These are phyloP conservation scores for Actinemys pallida DNA, from an alignment of 2,113 vertebrate species.

Conservation along the genomic window DNA sequence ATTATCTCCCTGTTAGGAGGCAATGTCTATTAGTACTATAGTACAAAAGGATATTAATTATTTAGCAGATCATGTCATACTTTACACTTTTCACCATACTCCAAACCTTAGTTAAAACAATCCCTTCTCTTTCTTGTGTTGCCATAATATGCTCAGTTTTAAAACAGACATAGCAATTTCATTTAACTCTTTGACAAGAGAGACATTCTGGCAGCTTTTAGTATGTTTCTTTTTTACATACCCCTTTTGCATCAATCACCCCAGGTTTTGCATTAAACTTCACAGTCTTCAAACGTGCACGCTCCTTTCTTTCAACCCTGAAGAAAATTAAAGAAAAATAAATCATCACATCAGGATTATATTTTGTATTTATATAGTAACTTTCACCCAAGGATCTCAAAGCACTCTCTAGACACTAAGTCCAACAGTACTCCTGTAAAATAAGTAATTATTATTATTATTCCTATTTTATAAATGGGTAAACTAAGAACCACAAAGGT, in stretches of 20 bases:
- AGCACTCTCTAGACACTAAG: neutral
- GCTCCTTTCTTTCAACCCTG: constrained; percentile 97
- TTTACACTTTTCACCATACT: constrained; percentile 4
- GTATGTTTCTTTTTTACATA: constrained; percentile 78
- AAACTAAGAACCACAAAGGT: neutral
- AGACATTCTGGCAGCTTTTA: constrained; percentile 21
- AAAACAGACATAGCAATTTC: neutral
- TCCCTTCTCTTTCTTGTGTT: neutral
- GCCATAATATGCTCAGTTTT: constrained; percentile 8
- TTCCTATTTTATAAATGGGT: neutral
- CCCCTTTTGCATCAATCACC: constrained; percentile 94
- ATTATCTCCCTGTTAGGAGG: neutral
- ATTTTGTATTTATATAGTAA: accelerated
- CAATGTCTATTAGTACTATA: neutral
- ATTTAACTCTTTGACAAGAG: neutral
- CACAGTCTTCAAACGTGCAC: constrained; percentile 96
- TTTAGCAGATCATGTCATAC: constrained; percentile 3
- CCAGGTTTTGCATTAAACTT: constrained; percentile 97
- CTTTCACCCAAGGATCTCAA: neutral
- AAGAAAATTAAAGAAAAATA: constrained; percentile 53
- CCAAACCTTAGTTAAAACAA: neutral
- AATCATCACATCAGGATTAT: neutral
- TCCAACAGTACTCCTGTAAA: neutral
- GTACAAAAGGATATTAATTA: neutral
- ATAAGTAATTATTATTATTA: neutral